Percentiles rank a stretch among this genome's conserved stretches.
These are phyloP conservation scores for Paralichthys olivaceus DNA, from an alignment of 2,113 vertebrate genomes.

Conservation along the genomic window DNA sequence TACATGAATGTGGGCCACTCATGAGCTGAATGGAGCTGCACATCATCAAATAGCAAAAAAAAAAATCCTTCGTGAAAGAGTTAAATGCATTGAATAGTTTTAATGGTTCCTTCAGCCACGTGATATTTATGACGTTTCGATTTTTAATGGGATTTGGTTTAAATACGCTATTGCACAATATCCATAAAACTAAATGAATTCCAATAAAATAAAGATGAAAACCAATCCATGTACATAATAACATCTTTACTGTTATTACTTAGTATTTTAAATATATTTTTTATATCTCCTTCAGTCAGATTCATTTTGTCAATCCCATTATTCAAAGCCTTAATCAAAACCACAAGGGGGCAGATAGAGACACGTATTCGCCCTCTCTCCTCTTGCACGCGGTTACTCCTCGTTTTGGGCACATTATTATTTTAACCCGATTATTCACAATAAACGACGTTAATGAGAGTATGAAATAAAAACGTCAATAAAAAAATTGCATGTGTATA, in stretches of 20 bases:
- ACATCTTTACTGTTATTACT: not conserved
- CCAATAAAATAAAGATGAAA: not conserved
- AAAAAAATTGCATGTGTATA: no score
- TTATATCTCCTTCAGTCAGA: not conserved
- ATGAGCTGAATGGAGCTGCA: slow-evolving; percentile 52
- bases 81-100: slow-evolving; percentile 19
- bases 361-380: slow-evolving; percentile 16
- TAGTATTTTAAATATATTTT: not conserved
- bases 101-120: not conserved
- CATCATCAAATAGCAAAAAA: slow-evolving; percentile 42
- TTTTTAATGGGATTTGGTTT: not conserved
- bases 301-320: not conserved
- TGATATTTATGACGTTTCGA: slow-evolving; percentile 8
- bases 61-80: slow-evolving; percentile 16
- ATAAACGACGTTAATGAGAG: not conserved
- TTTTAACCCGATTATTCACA: slow-evolving; percentile 24
- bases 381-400: slow-evolving; percentile 14
- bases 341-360: slow-evolving; percentile 80
- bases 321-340: slow-evolving; percentile 5
- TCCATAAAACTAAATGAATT: not conserved
- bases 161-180: not conserved
- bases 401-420: slow-evolving; percentile 40
- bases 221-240: not conserved
- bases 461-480: not conserved
- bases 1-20: slow-evolving; percentile 69